Evolutionary conservation across 2,888 invertebrate genomes (phyloP).

Genomic region (Alloplasta piceator): DNA sequence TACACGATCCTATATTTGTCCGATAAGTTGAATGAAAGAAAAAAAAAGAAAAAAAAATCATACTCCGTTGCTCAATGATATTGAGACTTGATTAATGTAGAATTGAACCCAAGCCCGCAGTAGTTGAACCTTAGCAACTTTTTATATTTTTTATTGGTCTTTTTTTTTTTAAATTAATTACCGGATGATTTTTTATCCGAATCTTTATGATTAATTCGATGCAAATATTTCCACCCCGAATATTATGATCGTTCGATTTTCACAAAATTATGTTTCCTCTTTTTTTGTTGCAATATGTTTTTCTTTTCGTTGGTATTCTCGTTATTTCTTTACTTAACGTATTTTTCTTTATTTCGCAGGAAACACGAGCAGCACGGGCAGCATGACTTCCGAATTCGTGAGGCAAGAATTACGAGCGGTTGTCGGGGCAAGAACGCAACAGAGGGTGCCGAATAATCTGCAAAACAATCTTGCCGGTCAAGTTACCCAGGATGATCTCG

Average conservation of each 20-base stretch:
- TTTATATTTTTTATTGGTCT: constrained; percentile 26
- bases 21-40: constrained; percentile 45
- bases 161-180: constrained; percentile 14
- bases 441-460: constrained; percentile 82
- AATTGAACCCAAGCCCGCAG: constrained; percentile 60
- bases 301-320: constrained; percentile 4
- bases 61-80: constrained; percentile 57
- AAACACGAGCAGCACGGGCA: constrained; percentile 84
- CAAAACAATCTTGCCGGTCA: constrained; percentile 81
- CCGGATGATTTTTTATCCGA: background rate
- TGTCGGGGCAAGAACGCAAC: constrained; percentile 91
- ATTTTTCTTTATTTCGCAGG: constrained; percentile 83
- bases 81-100: constrained; percentile 65
- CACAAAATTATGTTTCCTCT: background rate
- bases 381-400: constrained; percentile 93
- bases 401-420: constrained; percentile 95
- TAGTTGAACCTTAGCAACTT: constrained; percentile 55
- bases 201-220: background rate
- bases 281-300: constrained; percentile 24
- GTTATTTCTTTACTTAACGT: background rate
- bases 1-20: constrained; percentile 44
- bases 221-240: constrained; percentile 6
- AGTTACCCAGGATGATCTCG: constrained; percentile 87
- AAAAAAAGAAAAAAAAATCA: constrained; percentile 46
- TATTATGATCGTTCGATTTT: constrained; percentile 1